Evolutionary conservation across 2,113 vertebrate genomes (phyloP).

Genomic region (Leiothrix lutea): DNA sequence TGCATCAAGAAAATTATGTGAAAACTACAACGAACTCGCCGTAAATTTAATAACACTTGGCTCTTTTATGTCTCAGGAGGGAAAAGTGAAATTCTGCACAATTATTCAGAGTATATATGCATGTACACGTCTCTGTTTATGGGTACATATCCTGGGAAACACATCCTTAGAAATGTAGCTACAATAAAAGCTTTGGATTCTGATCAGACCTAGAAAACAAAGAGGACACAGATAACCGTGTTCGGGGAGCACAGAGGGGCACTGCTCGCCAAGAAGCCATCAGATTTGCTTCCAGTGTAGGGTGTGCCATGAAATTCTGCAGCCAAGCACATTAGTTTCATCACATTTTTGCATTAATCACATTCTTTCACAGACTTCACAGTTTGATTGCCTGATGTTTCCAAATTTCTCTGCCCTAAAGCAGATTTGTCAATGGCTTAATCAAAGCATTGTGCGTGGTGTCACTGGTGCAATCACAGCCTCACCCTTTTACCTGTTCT

Average conservation of each 20-base stretch:
- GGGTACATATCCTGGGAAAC: background rate
- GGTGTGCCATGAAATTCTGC: slow-evolving; percentile 9
- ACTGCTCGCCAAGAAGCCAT: slow-evolving; percentile 42
- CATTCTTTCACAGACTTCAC: slow-evolving; percentile 68
- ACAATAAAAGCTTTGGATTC: background rate
- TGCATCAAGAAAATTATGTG: slow-evolving; percentile 53
- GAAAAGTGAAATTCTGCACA: background rate
- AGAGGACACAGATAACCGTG: background rate
- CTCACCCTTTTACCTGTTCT: background rate
- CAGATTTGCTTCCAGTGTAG: slow-evolving; percentile 30
- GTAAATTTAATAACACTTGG: slow-evolving; percentile 49
- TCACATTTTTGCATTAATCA: slow-evolving; percentile 68
- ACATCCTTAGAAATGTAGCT: background rate
- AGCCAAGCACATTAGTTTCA: slow-evolving; percentile 63
- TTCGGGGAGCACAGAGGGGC: background rate
- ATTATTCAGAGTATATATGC: background rate
- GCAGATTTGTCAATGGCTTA: slow-evolving; percentile 55
- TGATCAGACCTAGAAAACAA: background rate
- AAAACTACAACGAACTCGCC: slow-evolving; percentile 11
- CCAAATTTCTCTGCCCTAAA: slow-evolving; percentile 63
- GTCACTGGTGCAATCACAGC: background rate
- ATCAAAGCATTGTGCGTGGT: slow-evolving; percentile 2
- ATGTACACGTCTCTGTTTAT: background rate
- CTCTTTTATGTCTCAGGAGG: slow-evolving; percentile 31
- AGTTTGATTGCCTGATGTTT: slow-evolving; percentile 70